A percentile compares a stretch with the other conserved stretches of the same genome.
Conservation (phyloP, 2,113 vertebrate species). For the Macrotus californicus region DNA sequence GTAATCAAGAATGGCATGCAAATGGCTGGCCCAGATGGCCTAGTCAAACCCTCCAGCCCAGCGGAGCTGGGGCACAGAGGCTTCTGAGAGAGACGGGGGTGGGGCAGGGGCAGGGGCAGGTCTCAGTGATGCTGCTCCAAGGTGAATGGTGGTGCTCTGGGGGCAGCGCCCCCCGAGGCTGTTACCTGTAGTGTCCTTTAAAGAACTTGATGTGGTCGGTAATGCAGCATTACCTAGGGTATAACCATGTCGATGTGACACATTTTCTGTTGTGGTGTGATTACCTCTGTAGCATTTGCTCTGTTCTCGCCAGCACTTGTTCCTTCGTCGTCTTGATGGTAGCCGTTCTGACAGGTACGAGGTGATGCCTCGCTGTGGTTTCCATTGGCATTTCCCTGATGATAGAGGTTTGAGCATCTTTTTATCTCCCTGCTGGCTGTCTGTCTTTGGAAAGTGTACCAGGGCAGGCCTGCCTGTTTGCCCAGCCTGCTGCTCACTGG, state of each 20-base stretch:
- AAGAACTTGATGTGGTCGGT: background rate
- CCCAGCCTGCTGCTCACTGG: too few relatives aligned
- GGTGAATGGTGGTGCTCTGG: too few relatives aligned
- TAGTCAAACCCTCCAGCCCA: background rate
- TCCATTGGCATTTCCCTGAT: too few relatives aligned
- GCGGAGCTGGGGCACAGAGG: rapidly evolving
- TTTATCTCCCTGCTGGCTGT: too few relatives aligned
- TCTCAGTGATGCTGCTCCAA: background rate
- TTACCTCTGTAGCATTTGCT: rapidly evolving
- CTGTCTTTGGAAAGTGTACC: too few relatives aligned
- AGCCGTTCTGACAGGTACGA: too few relatives aligned
- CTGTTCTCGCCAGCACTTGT: background rate
- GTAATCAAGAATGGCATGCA: background rate
- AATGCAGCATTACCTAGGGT: background rate
- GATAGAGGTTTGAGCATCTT: too few relatives aligned
- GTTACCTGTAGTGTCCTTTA: background rate
- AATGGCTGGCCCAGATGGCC: background rate
- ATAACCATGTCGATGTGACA: rapidly evolving
- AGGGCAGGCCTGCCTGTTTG: too few relatives aligned
- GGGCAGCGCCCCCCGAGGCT: background rate
- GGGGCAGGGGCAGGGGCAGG: background rate
- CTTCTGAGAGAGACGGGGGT: rapidly evolving
- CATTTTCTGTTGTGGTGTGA: background rate
- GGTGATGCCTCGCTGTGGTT: too few relatives aligned
- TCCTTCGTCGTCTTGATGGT: too few relatives aligned